Conservation (phyloP, 2,113 vertebrate species). For the Microcebus tavaratra region DNA sequence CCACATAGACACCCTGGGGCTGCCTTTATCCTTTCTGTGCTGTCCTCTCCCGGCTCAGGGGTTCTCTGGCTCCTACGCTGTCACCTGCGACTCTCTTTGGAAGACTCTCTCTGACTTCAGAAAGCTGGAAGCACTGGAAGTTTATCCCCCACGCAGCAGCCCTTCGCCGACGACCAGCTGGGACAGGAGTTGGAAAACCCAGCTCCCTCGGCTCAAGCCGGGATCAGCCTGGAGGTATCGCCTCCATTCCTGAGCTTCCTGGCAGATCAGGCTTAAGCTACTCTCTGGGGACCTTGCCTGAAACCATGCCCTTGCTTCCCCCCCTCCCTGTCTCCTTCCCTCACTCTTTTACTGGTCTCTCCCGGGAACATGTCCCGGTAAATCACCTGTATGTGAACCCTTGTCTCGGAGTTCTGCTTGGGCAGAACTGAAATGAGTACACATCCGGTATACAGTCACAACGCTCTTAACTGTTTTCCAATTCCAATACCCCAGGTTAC, state of each 20-base stretch:
- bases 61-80: not conserved
- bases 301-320: not conserved
- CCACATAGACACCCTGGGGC: not conserved
- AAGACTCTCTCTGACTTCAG: not conserved
- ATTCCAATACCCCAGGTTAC: not conserved
- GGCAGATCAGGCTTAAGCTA: not conserved
- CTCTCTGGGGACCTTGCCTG: not conserved
- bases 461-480: not conserved
- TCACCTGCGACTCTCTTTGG: not conserved
- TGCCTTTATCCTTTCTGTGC: not conserved
- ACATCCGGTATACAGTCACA: not conserved
- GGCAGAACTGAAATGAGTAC: not conserved
- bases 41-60: accelerated
- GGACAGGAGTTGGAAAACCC: not conserved
- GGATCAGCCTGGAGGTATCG: not conserved
- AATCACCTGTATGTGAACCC: not conserved
- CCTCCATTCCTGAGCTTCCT: not conserved
- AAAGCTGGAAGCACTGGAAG: not conserved
- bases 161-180: not conserved
- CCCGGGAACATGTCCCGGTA: not conserved
- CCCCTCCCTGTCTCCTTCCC: not conserved
- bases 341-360: not conserved
- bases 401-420: not conserved
- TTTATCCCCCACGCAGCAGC: not conserved
- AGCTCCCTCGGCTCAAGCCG: not conserved